Evolutionary conservation across 92 coral and sea anemone genomes (phyloP).

Genomic region (Desmophyllum pertusum): DNA sequence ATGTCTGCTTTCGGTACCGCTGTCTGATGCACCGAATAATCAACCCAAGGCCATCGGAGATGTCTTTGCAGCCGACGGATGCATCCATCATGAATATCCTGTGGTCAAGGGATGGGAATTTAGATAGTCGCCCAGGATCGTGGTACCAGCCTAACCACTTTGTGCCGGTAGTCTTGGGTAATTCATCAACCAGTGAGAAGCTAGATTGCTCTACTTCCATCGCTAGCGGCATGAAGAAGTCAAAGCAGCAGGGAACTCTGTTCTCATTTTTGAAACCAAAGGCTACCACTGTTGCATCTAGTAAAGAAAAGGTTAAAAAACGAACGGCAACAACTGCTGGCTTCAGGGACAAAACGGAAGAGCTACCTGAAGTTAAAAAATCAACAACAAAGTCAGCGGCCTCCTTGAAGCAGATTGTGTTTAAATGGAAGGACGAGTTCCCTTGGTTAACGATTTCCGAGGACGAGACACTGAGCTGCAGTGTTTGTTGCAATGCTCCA

Average conservation of each 20-base stretch:
- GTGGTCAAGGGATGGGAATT: conserved; percentile 34
- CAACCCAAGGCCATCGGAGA: conserved; percentile 35
- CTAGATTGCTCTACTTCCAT: conserved; percentile 9
- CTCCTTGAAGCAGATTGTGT: neutral
- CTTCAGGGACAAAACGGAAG: neutral
- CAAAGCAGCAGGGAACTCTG: conserved; percentile 21
- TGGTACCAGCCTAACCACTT: too few relatives aligned
- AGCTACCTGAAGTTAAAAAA: too few relatives aligned
- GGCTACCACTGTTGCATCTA: conserved; percentile 5
- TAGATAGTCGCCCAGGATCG: too few relatives aligned
- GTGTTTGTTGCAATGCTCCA: conserved; percentile 27
- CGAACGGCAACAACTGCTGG: conserved; percentile 19
- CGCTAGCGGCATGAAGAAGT: conserved; percentile 2
- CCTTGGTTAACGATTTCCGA: conserved; percentile 45
- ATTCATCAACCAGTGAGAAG: too few relatives aligned
- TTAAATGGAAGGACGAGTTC: conserved; percentile 37
- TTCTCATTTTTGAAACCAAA: conserved; percentile 20
- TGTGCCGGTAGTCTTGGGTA: too few relatives aligned
- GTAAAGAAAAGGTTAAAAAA: neutral
- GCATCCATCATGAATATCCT: neutral
- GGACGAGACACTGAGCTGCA: conserved; percentile 27
- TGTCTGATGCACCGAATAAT: conserved; percentile 38
- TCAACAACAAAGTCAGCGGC: neutral
- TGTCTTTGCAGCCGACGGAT: neutral
- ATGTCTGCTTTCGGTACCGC: conserved; percentile 30